Evolutionary conservation across 2,797 vertebrate genomes (phyloP), one percentile per base, ranked within the genome.

Genomic region (Nyctalus aviator): DNA sequence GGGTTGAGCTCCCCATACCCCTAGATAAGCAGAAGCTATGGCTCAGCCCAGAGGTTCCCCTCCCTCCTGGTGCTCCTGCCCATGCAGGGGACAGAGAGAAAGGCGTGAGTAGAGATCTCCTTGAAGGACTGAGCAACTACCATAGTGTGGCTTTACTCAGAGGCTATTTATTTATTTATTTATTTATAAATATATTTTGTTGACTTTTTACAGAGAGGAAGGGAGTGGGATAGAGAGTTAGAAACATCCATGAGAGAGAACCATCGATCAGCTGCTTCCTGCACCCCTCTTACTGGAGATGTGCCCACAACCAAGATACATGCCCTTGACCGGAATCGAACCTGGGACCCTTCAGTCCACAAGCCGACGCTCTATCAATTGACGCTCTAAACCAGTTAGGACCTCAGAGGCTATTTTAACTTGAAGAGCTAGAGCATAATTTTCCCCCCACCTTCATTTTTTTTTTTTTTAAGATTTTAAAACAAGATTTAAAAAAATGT

Each of bases 391-490:
- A 41, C 37, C 37, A 1, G 37, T 41, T 41, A 41, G 37, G 37
- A 41, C 37, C 0, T 53, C 1, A 18, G 9, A 79, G 35, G 12
- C n/a, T 35, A 2, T 83, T 91, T 83, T 64, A 93, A 88, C 85
- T 20, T 37, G 75, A 57, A 93, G 15, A 84, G 35, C 76, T 77
- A n/a, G 50, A 79, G 18, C 81, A n/a, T 17, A 78, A 27, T 86
- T 76, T 35, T 8, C 0, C 35, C n/a, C 32, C 50, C 11, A 32
- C 41, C 21, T 73, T 91, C n/a, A 9, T 53, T 73, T 84, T 20
- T 64, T 46, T 15, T 64, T 41, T 25, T 46, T 15, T 64, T 41
- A 17, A 89, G 57, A 91, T 50, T 81, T 97, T 91, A 66, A 79
- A 83, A 75, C 30, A 88, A 81, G 9, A 46, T 21, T 18, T 87